These are phyloP conservation scores for Beaufortia kweichowensis DNA, from an alignment of 2,113 vertebrate genomes.

Conservation along the genomic window DNA sequence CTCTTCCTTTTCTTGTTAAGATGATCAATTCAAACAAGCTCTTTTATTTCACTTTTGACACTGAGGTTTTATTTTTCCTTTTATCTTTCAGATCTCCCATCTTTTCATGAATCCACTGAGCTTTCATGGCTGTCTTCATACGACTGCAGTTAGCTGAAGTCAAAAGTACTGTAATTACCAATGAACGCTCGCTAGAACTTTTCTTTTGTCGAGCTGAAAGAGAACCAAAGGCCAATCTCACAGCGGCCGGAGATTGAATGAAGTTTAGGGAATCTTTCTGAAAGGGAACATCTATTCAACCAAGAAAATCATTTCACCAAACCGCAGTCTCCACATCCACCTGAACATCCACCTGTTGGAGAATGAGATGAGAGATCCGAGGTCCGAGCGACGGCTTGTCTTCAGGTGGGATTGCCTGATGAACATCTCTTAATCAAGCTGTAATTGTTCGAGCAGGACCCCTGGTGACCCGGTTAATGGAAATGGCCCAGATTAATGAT, in stretches of 20 bases:
- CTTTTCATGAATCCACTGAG: neutral
- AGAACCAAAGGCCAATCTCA: conserved; percentile 20
- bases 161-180: conserved; percentile 16
- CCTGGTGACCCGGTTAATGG: conserved; percentile 74
- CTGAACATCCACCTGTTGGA: conserved; percentile 17
- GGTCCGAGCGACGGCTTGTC: neutral
- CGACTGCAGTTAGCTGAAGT: conserved; percentile 5
- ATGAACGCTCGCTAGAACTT: conserved; percentile 4
- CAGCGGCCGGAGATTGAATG: neutral
- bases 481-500: conserved; percentile 74
- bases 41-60: conserved; percentile 22
- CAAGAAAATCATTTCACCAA: neutral
- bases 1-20: conserved; percentile 4
- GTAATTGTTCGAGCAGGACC: conserved; percentile 76
- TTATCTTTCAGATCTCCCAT: conserved; percentile 23
- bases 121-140: neutral
- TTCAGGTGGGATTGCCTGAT: conserved; percentile 58
- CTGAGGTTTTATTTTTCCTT: conserved; percentile 20
- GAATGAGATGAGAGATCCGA: neutral
- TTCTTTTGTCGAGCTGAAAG: neutral
- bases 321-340: neutral
- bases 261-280: conserved; percentile 14
- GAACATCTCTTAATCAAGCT: conserved; percentile 78
- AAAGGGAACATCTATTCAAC: conserved; percentile 17
- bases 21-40: conserved; percentile 1